Percentiles rank a stretch among this genome's conserved stretches.
Evolutionary conservation across 2,888 invertebrate species (phyloP).

Genomic region (Acanthacorydalis orientalis): DNA sequence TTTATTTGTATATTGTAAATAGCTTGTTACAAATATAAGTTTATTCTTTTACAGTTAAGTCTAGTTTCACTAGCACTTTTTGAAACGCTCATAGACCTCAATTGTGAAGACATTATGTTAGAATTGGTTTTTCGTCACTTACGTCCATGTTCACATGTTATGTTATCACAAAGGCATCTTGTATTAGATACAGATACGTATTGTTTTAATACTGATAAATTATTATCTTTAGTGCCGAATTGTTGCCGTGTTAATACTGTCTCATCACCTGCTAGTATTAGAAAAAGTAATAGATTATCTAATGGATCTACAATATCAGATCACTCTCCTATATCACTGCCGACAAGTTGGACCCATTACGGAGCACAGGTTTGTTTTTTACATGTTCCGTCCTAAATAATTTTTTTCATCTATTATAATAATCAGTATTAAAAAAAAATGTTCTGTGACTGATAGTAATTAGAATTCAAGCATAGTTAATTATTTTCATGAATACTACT

Average conservation of each 20-base stretch:
- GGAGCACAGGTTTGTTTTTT: constrained; percentile 20
- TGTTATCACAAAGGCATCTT: constrained; percentile 60
- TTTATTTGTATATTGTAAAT: too few relatives aligned
- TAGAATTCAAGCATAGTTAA: too few relatives aligned
- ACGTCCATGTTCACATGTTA: constrained; percentile 62
- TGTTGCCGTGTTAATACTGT: constrained; percentile 28
- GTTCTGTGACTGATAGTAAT: too few relatives aligned
- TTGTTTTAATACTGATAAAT: constrained; percentile 55
- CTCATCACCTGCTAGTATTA: not conserved
- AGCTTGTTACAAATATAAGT: too few relatives aligned
- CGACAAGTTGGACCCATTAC: constrained; percentile 35
- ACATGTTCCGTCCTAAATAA: too few relatives aligned
- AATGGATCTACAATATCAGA: not conserved
- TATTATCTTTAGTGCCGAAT: constrained; percentile 54
- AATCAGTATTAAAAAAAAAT: too few relatives aligned
- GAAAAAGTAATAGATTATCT: not conserved
- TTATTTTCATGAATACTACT: too few relatives aligned
- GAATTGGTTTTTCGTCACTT: constrained; percentile 78
- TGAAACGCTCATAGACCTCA: constrained; percentile 75
- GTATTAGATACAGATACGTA: constrained; percentile 56
- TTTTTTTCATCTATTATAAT: too few relatives aligned
- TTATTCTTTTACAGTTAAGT: constrained; percentile 39
- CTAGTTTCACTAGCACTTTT: constrained; percentile 81
- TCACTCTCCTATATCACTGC: constrained; percentile 1
- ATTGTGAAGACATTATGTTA: constrained; percentile 93